phyloP scores from a whole-genome alignment of 2,113 vertebrate species.

The Scartelaos histophorus region DNA sequence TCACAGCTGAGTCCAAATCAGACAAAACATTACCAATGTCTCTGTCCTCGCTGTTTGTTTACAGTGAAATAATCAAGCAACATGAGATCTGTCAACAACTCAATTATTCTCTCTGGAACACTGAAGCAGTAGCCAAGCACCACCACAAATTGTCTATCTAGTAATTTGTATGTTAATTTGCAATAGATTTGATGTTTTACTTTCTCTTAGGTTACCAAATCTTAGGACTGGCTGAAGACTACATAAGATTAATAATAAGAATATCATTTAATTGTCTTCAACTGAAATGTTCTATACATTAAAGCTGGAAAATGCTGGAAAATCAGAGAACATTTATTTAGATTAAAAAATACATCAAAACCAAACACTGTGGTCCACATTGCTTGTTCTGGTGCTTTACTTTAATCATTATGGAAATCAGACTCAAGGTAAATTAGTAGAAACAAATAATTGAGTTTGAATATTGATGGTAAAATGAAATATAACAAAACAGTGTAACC shows the following conservation, averaged over 20 bases:
- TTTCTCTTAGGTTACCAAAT: too few relatives aligned
- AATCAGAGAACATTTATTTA: too few relatives aligned
- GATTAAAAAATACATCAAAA: too few relatives aligned
- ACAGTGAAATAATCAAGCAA: conserved; percentile 51
- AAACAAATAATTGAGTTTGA: neutral
- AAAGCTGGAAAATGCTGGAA: too few relatives aligned
- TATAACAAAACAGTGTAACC: neutral
- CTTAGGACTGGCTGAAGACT: too few relatives aligned
- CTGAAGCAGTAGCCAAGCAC: conserved; percentile 11
- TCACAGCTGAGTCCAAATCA: conserved; percentile 31
- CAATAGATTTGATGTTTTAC: neutral
- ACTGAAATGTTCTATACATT: too few relatives aligned
- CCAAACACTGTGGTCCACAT: neutral
- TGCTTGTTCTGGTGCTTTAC: neutral
- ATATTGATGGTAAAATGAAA: neutral
- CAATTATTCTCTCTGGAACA: conserved; percentile 37
- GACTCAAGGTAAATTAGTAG: neutral
- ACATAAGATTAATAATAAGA: too few relatives aligned
- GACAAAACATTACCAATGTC: conserved; percentile 45
- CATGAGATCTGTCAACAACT: conserved; percentile 51
- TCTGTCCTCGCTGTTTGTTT: conserved; percentile 55
- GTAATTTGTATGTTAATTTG: neutral
- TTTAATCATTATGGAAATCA: neutral
- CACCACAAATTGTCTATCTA: neutral
- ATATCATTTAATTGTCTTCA: neutral